Percentiles rank a stretch among this genome's conserved stretches.
Evolutionary conservation across 2,113 vertebrate species (phyloP).

Genomic region (Tichodroma muraria): DNA sequence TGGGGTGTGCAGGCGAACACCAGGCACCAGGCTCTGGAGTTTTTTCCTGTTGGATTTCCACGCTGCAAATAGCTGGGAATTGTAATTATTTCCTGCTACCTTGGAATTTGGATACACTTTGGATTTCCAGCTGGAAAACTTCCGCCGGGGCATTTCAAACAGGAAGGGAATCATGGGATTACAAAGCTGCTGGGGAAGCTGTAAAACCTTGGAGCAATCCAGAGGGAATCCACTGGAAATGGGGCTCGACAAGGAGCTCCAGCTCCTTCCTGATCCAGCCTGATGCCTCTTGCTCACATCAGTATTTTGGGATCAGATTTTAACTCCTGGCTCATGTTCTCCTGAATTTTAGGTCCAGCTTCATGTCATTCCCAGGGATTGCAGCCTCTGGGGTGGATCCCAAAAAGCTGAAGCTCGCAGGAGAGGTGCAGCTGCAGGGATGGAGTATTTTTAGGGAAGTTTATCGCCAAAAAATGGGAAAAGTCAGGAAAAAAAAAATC

Average conservation of each 20-base stretch:
- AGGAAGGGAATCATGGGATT: neutral
- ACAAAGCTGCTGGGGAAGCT: neutral
- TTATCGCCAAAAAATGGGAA: neutral
- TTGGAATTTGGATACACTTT: accelerated
- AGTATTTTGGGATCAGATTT: neutral
- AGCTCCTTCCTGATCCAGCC: neutral
- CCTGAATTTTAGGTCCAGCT: neutral
- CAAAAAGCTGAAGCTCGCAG: neutral
- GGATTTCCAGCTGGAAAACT: neutral
- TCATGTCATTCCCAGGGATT: neutral
- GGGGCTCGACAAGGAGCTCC: neutral
- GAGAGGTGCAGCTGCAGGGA: neutral
- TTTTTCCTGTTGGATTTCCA: neutral
- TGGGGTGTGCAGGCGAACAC: accelerated
- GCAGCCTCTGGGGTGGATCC: neutral
- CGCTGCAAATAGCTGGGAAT: neutral
- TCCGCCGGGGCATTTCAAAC: accelerated
- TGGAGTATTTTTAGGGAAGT: neutral
- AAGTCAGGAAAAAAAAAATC: neutral
- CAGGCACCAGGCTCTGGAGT: neutral
- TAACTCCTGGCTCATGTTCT: neutral
- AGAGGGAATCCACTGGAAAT: neutral
- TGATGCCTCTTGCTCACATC: accelerated
- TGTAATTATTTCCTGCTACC: neutral
- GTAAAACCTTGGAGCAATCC: accelerated